A percentile compares a stretch with the other conserved stretches of the same genome.
These are phyloP conservation scores for Leucosticte australis DNA, from an alignment of 2,113 vertebrate species.

Conservation along the genomic window DNA sequence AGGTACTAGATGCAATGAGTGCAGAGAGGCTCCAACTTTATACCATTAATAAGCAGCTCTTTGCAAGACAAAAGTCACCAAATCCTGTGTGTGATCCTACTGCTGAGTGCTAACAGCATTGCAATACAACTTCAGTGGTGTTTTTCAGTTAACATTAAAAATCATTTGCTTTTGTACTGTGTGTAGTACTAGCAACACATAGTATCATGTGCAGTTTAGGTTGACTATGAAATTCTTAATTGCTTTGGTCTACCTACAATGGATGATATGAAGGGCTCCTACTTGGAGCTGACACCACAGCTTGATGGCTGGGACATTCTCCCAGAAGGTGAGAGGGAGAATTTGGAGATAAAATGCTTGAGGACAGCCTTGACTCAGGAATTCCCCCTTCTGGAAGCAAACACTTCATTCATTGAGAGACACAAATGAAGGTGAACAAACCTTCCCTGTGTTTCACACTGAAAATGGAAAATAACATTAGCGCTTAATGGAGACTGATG, in stretches of 20 bases:
- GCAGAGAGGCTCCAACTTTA: not conserved
- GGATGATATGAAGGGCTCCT: not conserved
- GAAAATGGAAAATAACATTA: not conserved
- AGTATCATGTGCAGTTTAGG: not conserved
- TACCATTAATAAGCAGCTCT: not conserved
- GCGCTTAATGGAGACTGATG: not conserved
- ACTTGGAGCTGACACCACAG: not conserved
- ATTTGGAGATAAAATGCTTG: not conserved
- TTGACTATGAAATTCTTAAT: not conserved
- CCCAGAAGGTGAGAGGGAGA: not conserved
- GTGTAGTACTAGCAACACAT: not conserved
- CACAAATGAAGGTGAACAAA: not conserved
- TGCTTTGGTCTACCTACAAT: not conserved
- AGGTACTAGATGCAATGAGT: not conserved
- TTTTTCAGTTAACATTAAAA: not conserved
- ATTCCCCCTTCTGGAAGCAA: not conserved
- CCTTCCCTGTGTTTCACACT: not conserved
- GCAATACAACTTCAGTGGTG: accelerated
- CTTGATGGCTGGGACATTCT: not conserved
- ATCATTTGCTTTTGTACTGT: not conserved
- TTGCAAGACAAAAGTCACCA: not conserved
- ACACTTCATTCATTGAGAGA: not conserved
- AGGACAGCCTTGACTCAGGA: not conserved
- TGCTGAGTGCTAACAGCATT: not conserved
- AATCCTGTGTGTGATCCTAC: not conserved